A percentile compares a stretch with the other conserved stretches of the same genome.
These are phyloP conservation scores for Beris chalybata DNA, from an alignment of 2,888 invertebrate genomes.

Conservation along the genomic window DNA sequence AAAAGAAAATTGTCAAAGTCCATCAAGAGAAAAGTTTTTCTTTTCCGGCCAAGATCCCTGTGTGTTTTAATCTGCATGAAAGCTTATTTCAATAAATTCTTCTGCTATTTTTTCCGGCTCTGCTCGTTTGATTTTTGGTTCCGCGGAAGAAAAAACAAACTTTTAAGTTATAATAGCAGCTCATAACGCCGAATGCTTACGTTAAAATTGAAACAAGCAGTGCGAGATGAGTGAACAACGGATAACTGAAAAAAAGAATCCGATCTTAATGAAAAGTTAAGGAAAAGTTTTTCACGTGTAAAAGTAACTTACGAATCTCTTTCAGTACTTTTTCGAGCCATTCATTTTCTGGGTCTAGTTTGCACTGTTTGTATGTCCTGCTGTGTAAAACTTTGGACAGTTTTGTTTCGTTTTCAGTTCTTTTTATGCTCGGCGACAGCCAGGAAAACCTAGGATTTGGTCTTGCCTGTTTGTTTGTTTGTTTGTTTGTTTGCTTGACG, in stretches of 20 bases:
- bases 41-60: too few species aligned
- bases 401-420: slow-evolving; percentile 4
- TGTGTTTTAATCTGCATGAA: slow-evolving; percentile 20
- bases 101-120: not conserved
- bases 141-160: not conserved
- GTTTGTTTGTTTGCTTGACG: slow-evolving; percentile 2
- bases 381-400: not conserved
- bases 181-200: slow-evolving; percentile 18
- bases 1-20: too few species aligned
- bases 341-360: slow-evolving; percentile 16
- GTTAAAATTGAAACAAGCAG: slow-evolving; percentile 9
- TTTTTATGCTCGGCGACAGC: slow-evolving; percentile 14
- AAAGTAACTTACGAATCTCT: slow-evolving; percentile 24
- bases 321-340: slow-evolving; percentile 2
- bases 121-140: slow-evolving; percentile 15
- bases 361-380: not conserved
- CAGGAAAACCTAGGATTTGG: not conserved
- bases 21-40: too few species aligned
- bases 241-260: slow-evolving; percentile 5
- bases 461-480: slow-evolving; percentile 19
- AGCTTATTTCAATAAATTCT: slow-evolving; percentile 25
- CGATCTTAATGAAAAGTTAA: slow-evolving; percentile 23
- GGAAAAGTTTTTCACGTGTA: slow-evolving; percentile 30
- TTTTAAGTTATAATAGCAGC: slow-evolving; percentile 3
- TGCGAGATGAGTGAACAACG: not conserved